phyloP scores from a whole-genome alignment of 2,113 vertebrate species.

The Callopanchax toddi region DNA sequence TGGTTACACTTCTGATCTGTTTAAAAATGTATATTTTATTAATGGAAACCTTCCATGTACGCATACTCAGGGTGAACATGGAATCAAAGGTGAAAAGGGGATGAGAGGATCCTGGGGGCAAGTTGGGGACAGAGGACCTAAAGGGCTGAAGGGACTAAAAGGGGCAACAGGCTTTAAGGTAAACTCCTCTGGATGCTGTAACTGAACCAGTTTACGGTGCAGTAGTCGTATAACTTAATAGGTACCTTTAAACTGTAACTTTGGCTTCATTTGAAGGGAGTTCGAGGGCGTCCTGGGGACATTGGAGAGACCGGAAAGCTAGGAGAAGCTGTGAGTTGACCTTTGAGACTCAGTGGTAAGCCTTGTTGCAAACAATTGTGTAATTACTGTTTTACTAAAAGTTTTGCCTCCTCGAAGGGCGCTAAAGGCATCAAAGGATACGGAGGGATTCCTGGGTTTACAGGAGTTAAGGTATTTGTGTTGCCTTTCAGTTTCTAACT shows the following conservation, averaged over 20 bases:
- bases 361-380: constrained; percentile 24
- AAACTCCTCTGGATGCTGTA: constrained; percentile 14
- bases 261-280: constrained; percentile 67
- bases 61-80: constrained; percentile 66
- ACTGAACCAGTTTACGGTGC: constrained; percentile 11
- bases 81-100: constrained; percentile 79
- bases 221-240: constrained; percentile 25
- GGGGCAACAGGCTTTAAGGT: constrained; percentile 82
- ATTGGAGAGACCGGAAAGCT: constrained; percentile 63
- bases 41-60: constrained; percentile 38
- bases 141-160: constrained; percentile 81
- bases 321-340: constrained; percentile 71
- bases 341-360: constrained; percentile 18
- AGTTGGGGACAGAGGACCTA: constrained; percentile 72
- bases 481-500: not conserved
- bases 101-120: constrained; percentile 71
- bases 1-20: constrained; percentile 10
- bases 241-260: constrained; percentile 26
- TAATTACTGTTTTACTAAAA: constrained; percentile 43
- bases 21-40: constrained; percentile 21
- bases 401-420: constrained; percentile 66
- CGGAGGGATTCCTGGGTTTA: constrained; percentile 79
- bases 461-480: constrained; percentile 80
- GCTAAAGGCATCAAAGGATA: constrained; percentile 71
- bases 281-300: constrained; percentile 74